A percentile compares a stretch with the other conserved stretches of the same genome.
Evolutionary conservation across 2,113 vertebrate genomes (phyloP).

Genomic region (Mesocricetus auratus): DNA sequence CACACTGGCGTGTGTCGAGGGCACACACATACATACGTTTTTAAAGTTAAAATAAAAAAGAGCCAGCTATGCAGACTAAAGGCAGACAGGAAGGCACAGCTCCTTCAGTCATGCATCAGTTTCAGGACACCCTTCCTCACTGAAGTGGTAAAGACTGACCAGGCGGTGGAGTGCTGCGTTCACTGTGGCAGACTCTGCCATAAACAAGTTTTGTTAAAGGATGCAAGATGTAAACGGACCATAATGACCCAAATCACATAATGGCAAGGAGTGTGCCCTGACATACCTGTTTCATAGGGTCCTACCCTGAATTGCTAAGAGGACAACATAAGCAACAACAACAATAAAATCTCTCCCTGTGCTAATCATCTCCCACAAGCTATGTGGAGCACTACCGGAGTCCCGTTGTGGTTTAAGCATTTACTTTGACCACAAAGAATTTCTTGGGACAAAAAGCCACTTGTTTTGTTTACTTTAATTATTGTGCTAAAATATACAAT

Average conservation of each 20-base stretch:
- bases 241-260: not conserved
- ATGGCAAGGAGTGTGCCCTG: not conserved
- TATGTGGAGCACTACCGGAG: not conserved
- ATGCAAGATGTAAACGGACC: not conserved
- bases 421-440: not conserved
- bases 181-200: not conserved
- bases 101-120: not conserved
- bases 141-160: not conserved
- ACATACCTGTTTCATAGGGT: not conserved
- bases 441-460: not conserved
- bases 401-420: not conserved
- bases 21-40: not conserved
- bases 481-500: not conserved
- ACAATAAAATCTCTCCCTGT: not conserved
- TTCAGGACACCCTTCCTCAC: not conserved
- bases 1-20: not conserved
- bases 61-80: not conserved
- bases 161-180: not conserved
- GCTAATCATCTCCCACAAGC: not conserved
- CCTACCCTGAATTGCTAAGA: not conserved
- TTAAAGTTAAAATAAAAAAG: not conserved
- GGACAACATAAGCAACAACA: not conserved
- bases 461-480: constrained; percentile 2
- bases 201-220: not conserved
- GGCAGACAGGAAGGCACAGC: not conserved